Conservation (phyloP, 2,113 vertebrate genomes). For the Anhinga anhinga region DNA sequence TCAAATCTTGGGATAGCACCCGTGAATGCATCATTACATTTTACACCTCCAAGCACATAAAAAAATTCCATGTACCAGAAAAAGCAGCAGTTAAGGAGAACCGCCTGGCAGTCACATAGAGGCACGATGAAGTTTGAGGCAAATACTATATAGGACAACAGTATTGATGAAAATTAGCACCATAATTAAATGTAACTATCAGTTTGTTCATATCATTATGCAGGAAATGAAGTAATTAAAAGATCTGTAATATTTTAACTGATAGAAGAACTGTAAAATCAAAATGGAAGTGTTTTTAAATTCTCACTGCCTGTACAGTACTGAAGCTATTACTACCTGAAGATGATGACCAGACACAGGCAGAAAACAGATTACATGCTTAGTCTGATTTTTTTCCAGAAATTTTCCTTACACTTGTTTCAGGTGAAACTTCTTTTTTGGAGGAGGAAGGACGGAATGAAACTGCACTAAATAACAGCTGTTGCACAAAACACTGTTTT, state of each 20-base stretch:
- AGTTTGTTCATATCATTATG: neutral
- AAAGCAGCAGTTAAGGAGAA: neutral
- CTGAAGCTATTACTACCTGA: neutral
- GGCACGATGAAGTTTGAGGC: neutral
- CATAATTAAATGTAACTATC: neutral
- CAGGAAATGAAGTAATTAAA: neutral
- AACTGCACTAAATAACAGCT: neutral
- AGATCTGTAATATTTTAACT: conserved; percentile 19
- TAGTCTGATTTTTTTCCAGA: neutral
- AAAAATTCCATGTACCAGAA: neutral
- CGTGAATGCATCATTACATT: neutral
- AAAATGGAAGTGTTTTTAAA: conserved; percentile 1
- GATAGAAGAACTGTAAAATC: neutral
- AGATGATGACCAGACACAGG: neutral
- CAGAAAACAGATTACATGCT: neutral
- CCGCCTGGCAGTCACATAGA: neutral
- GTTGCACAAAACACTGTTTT: neutral
- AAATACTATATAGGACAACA: neutral
- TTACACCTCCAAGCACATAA: neutral
- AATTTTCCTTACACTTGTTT: neutral
- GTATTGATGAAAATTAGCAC: neutral
- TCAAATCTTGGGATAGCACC: neutral
- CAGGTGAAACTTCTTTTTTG: neutral
- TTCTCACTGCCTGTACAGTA: neutral
- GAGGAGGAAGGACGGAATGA: neutral